These are phyloP conservation scores for Shinisaurus crocodilurus DNA, from an alignment of 2,113 vertebrate species.

Conservation along the genomic window DNA sequence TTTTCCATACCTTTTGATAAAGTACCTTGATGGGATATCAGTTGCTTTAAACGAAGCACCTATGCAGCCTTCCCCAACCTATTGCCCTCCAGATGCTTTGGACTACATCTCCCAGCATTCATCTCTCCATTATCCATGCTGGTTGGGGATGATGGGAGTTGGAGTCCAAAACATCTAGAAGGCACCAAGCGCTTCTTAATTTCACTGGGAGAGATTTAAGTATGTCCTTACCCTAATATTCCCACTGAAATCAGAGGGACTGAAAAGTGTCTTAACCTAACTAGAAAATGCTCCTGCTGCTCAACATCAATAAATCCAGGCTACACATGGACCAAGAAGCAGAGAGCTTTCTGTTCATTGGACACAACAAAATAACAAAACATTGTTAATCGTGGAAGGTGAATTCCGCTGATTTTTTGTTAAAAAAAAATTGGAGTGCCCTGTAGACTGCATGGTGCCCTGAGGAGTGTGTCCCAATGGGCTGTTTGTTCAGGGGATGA, in stretches of 20 bases:
- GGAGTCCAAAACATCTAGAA: no score
- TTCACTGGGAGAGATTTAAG: background rate
- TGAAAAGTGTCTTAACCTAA: background rate
- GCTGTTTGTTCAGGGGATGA: no score
- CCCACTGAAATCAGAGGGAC: background rate
- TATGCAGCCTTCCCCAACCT: background rate
- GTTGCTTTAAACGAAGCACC: background rate
- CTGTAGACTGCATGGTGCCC: no score
- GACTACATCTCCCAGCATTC: background rate
- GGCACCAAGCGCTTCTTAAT: no score
- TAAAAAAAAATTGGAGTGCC: no score
- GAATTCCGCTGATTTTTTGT: no score
- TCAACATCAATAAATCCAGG: background rate
- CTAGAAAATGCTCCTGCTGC: background rate
- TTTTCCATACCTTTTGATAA: background rate
- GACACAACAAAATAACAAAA: no score
- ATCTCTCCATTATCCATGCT: no score
- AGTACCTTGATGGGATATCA: background rate
- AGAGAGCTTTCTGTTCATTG: no score
- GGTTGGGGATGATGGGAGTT: no score
- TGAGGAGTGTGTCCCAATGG: no score
- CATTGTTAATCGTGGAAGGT: background rate
- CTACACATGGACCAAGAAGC: background rate
- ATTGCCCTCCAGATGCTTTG: no score
- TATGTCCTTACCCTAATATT: background rate